A percentile compares a stretch with the other conserved stretches of the same genome.
Conservation (phyloP, 2,113 vertebrate genomes). For the Heloderma charlesbogerti region DNA sequence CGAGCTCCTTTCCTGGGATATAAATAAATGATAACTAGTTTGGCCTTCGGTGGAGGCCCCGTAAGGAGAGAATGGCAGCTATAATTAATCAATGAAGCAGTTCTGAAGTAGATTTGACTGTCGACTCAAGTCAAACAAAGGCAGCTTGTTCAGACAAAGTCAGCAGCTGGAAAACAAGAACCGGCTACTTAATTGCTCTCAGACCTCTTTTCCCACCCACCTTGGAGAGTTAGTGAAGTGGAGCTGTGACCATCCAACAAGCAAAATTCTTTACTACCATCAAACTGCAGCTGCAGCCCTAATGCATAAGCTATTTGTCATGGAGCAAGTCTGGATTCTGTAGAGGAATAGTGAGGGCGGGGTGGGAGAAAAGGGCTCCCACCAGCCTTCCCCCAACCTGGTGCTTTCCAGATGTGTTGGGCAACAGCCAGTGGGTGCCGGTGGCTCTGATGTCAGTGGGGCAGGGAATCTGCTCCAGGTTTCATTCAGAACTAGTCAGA, state of each 20-base stretch:
- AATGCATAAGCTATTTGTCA: neutral
- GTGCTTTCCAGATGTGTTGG: too few species aligned
- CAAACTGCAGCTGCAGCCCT: neutral
- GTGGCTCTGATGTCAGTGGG: too few species aligned
- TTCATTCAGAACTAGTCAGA: too few species aligned
- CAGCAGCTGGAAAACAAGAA: neutral
- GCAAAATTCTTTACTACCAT: fast-evolving
- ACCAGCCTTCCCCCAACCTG: neutral
- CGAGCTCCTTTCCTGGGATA: neutral
- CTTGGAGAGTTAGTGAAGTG: neutral
- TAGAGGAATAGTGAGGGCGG: neutral
- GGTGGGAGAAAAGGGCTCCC: neutral
- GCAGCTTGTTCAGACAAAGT: neutral
- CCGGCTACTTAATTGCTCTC: neutral
- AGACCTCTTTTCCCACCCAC: neutral
- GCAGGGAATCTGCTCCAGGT: too few species aligned
- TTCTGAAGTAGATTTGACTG: neutral
- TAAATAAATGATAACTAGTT: neutral
- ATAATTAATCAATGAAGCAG: neutral
- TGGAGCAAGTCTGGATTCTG: neutral
- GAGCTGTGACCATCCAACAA: fast-evolving
- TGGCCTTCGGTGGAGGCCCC: neutral
- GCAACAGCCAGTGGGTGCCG: too few species aligned
- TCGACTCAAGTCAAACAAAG: neutral
- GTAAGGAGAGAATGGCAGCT: neutral